Conservation (phyloP, 2,113 vertebrate species). For the Greenwoodochromis staneri region DNA sequence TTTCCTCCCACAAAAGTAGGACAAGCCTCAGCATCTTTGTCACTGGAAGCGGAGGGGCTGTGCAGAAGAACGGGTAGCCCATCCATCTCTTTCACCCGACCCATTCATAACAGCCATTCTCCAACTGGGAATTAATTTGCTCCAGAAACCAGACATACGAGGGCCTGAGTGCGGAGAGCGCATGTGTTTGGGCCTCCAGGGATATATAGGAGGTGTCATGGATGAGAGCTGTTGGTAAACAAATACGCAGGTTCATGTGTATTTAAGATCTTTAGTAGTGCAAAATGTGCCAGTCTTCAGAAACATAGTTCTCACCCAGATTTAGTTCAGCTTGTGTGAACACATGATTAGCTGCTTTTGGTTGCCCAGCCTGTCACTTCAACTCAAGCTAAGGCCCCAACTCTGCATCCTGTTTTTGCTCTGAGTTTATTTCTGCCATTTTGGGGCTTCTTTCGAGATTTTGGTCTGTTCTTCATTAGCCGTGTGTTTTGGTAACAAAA, state of each 20-base stretch:
- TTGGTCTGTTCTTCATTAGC: background rate
- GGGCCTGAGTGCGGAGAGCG: constrained; percentile 1
- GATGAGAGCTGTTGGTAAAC: constrained; percentile 43
- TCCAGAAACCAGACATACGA: constrained; percentile 48
- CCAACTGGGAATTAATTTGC: constrained; percentile 63
- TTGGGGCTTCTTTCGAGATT: background rate
- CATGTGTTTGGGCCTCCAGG: constrained; percentile 36
- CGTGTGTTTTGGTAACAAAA: background rate
- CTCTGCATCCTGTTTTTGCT: background rate
- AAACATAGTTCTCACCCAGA: background rate
- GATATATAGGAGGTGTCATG: constrained; percentile 1
- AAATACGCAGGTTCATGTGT: constrained; percentile 27
- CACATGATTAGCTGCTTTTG: background rate
- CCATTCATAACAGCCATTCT: constrained; percentile 66
- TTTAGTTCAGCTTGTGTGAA: background rate
- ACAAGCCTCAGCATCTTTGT: constrained; percentile 51
- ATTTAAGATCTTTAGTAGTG: background rate
- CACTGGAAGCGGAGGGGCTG: constrained; percentile 33
- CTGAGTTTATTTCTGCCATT: background rate
- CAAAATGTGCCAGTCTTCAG: background rate
- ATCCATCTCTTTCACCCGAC: constrained; percentile 49
- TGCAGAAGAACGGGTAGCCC: constrained; percentile 33
- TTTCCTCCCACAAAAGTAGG: constrained; percentile 58
- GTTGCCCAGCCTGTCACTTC: background rate
- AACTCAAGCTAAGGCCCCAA: background rate